phyloP scores from a whole-genome alignment of 2,797 vertebrate species.

The Hydrolagus colliei region DNA sequence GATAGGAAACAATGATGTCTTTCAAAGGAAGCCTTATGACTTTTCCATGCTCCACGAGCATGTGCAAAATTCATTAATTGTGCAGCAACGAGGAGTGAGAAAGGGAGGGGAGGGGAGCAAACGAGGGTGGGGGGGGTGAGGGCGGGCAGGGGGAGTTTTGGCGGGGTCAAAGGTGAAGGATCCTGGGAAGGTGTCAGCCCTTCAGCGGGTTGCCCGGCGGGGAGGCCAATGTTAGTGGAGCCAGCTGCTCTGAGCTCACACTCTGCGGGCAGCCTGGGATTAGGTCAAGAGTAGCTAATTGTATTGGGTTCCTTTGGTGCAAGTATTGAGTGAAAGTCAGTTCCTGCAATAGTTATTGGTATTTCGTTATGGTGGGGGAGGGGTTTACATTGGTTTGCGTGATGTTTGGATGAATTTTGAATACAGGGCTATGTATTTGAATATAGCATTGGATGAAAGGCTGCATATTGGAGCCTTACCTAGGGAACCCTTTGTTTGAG shows the following conservation, averaged over 20 bases:
- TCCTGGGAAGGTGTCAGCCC: constrained; percentile 32
- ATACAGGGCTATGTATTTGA: not conserved
- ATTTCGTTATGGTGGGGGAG: not conserved
- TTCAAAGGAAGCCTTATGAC: constrained; percentile 52
- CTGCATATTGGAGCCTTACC: too few relatives aligned
- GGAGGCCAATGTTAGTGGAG: constrained; percentile 53
- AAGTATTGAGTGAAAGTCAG: constrained; percentile 52
- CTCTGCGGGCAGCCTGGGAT: constrained; percentile 45
- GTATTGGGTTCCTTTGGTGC: constrained; percentile 57
- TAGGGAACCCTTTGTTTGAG: too few relatives aligned
- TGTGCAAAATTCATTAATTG: constrained; percentile 61
- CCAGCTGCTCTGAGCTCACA: constrained; percentile 51
- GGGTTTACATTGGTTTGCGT: not conserved
- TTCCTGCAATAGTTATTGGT: constrained; percentile 38
- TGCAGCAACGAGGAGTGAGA: constrained; percentile 51
- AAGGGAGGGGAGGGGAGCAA: constrained; percentile 40
- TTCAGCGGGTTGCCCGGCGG: constrained; percentile 46
- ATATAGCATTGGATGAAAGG: too few relatives aligned
- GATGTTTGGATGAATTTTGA: not conserved
- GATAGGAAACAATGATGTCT: constrained; percentile 58
- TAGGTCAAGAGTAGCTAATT: constrained; percentile 53
- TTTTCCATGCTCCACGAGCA: constrained; percentile 55
- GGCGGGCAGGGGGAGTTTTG: constrained; percentile 33
- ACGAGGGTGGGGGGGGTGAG: not conserved
- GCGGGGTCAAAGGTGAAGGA: constrained; percentile 53